phyloP scores from a whole-genome alignment of 2,888 invertebrate genomes.

The Imbricaverruca yamaguchii region DNA sequence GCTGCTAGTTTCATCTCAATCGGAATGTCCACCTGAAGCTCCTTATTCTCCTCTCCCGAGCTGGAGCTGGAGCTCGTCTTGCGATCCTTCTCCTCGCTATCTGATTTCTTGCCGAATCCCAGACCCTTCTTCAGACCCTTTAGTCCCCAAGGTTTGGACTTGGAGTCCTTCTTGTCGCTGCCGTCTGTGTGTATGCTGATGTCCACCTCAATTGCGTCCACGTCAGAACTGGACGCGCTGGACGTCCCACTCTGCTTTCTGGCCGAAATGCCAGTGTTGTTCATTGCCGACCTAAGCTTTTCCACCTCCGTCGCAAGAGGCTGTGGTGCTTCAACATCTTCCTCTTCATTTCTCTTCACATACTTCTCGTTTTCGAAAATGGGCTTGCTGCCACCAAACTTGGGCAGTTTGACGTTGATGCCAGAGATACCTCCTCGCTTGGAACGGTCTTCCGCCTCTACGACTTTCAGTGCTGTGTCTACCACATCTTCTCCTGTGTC shows the following conservation, averaged over 20 bases:
- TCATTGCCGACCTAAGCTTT: neutral
- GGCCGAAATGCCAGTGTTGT: neutral
- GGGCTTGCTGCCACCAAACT: neutral
- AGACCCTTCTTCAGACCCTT: neutral
- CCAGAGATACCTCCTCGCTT: neutral
- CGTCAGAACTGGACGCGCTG: neutral
- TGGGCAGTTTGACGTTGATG: constrained; percentile 4
- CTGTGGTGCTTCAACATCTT: neutral
- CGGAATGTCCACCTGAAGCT: neutral
- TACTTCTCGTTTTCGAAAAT: neutral
- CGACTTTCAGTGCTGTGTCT: neutral
- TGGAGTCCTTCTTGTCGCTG: neutral
- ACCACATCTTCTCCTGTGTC: neutral
- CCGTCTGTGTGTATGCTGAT: neutral
- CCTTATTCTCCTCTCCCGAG: neutral
- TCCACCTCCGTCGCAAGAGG: neutral
- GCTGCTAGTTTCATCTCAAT: neutral
- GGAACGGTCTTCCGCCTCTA: neutral
- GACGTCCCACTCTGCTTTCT: neutral
- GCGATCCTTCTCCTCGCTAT: neutral
- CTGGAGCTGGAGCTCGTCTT: neutral
- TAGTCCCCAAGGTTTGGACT: neutral
- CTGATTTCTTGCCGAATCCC: neutral
- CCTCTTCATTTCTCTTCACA: neutral
- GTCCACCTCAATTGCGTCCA: neutral